These are phyloP conservation scores for Marasmarcha lunaedactyla DNA, from an alignment of 2,888 invertebrate species.

Conservation along the genomic window DNA sequence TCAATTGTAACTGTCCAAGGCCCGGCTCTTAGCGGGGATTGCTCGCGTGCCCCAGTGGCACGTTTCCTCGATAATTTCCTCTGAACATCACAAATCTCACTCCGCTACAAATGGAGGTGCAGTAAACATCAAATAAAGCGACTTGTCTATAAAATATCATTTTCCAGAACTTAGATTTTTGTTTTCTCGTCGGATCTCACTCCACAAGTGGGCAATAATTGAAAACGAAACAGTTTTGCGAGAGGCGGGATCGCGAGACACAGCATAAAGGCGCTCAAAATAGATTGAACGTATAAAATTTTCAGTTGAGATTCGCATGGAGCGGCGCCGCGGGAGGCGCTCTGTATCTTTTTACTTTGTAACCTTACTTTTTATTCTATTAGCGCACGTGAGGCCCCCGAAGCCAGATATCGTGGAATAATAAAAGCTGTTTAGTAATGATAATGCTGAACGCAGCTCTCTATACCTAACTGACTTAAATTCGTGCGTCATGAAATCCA, in stretches of 20 bases:
- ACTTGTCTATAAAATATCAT: constrained; percentile 67
- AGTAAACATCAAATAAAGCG: constrained; percentile 64
- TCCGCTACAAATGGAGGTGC: constrained; percentile 58
- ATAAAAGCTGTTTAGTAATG: constrained; percentile 68
- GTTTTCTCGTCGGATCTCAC: constrained; percentile 60
- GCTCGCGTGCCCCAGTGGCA: constrained; percentile 38
- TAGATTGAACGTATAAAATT: constrained; percentile 71
- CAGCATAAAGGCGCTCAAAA: constrained; percentile 64
- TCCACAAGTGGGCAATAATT: constrained; percentile 71
- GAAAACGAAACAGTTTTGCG: constrained; percentile 66
- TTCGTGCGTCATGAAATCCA: constrained; percentile 41
- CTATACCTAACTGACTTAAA: constrained; percentile 56
- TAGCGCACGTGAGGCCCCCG: constrained; percentile 64
- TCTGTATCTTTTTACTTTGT: constrained; percentile 68
- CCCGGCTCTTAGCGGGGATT: constrained; percentile 29
- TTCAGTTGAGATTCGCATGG: constrained; percentile 67
- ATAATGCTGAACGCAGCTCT: constrained; percentile 56
- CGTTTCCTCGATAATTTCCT: constrained; percentile 67
- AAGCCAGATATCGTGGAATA: constrained; percentile 67
- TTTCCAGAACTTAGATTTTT: constrained; percentile 53
- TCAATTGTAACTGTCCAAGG: constrained; percentile 28
- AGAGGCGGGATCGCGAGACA: constrained; percentile 59
- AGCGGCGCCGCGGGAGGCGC: constrained; percentile 60
- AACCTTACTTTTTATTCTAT: constrained; percentile 72
- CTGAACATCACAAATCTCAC: constrained; percentile 59